Evolutionary conservation across 1,140 invertebrate species (phyloP).

Genomic region (Babylonia areolata): DNA sequence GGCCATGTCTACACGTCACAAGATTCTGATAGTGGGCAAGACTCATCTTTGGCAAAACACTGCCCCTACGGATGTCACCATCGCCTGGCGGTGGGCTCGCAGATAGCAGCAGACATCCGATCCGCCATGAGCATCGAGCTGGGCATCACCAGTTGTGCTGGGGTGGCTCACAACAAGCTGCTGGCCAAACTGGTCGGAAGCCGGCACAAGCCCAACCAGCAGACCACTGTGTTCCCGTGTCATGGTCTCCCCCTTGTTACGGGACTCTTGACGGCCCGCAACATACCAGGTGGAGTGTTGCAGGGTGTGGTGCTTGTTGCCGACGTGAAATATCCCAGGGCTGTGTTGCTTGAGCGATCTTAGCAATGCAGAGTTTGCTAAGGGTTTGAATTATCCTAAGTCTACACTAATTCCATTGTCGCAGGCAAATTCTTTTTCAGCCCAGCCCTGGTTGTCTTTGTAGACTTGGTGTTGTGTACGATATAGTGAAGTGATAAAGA

Average conservation of each 20-base stretch:
- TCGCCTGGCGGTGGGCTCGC: constrained; percentile 61
- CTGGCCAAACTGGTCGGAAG: constrained; percentile 86
- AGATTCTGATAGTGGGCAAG: background rate
- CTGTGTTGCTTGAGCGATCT: too few relatives aligned
- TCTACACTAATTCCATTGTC: too few relatives aligned
- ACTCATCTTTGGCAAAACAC: background rate
- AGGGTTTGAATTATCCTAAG: too few relatives aligned
- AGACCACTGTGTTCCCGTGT: constrained; percentile 86
- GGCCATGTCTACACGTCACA: constrained; percentile 28
- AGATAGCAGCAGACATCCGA: constrained; percentile 65
- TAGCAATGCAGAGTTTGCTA: too few relatives aligned
- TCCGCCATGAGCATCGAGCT: constrained; percentile 72
- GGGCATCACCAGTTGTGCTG: constrained; percentile 87
- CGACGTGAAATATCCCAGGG: too few relatives aligned
- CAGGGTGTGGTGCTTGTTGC: too few relatives aligned
- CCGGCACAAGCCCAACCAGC: constrained; percentile 84
- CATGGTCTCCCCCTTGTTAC: constrained; percentile 81
- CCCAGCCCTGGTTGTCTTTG: too few relatives aligned
- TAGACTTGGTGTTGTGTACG: too few relatives aligned
- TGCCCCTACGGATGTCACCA: constrained; percentile 62
- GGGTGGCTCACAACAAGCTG: constrained; percentile 89
- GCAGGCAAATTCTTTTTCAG: too few relatives aligned
- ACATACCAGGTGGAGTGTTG: constrained; percentile 59
- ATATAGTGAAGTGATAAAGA: too few relatives aligned
- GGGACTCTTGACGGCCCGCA: constrained; percentile 47